A percentile compares a stretch with the other conserved stretches of the same genome.
Evolutionary conservation across 1,140 invertebrate species (phyloP).

Genomic region (Orchestia grillus): DNA sequence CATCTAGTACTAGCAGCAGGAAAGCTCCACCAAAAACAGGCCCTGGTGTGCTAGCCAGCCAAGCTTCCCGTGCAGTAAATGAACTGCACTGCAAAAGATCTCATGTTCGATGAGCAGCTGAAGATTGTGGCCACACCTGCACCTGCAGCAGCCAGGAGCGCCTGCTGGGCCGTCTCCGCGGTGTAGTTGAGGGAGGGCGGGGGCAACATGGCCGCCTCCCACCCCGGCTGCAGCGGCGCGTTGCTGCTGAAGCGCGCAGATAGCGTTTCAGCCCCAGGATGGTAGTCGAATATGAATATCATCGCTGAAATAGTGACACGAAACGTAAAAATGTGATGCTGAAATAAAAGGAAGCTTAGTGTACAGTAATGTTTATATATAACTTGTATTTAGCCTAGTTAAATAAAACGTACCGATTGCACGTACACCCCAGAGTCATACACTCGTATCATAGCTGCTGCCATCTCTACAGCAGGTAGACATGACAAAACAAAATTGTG

Average conservation of each 20-base stretch:
- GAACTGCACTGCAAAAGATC: no score
- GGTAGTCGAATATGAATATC: constrained; percentile 96
- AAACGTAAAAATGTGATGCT: no score
- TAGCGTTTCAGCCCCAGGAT: constrained; percentile 89
- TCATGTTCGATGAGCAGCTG: no score
- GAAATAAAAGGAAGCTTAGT: constrained; percentile 51
- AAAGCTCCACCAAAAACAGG: no score
- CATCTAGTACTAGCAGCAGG: no score
- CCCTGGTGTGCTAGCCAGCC: no score
- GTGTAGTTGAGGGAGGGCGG: constrained; percentile 43
- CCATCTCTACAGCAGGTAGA: no score
- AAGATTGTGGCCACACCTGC: neutral
- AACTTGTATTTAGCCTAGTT: neutral
- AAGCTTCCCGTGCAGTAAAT: no score
- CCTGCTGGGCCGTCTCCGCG: constrained; percentile 53
- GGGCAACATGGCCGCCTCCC: constrained; percentile 66
- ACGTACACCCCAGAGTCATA: neutral
- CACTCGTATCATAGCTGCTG: neutral
- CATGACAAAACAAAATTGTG: no score
- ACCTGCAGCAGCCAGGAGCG: neutral
- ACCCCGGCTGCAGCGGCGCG: constrained; percentile 78
- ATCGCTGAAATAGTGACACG: constrained; percentile 84
- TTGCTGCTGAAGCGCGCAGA: constrained; percentile 89
- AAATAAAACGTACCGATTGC: neutral
- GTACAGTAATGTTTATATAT: neutral